phyloP scores from a whole-genome alignment of 1,140 invertebrate species.

The Drosophila miranda region DNA sequence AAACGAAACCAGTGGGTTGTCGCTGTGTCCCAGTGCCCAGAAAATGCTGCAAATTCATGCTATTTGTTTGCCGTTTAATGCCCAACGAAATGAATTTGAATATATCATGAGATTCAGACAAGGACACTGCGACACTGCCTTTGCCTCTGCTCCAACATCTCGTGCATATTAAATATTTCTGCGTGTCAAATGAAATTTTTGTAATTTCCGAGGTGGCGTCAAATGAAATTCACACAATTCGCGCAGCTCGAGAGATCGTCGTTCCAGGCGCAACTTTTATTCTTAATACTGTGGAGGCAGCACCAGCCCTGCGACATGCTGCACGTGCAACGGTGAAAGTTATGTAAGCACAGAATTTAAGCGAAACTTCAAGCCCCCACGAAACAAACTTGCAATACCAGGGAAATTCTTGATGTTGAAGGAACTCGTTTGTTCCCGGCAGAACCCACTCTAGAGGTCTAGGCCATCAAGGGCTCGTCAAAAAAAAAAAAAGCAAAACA shows the following conservation, averaged over 20 bases:
- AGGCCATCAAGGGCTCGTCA: conserved; percentile 11
- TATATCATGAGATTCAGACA: conserved; percentile 62
- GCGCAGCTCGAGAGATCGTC: conserved; percentile 19
- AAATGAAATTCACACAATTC: conserved; percentile 75
- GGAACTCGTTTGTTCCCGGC: conserved; percentile 2
- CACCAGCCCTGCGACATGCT: conserved; percentile 34
- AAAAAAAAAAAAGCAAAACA: conserved; percentile 51
- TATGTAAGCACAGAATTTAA: conserved; percentile 19
- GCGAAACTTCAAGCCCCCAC: neutral
- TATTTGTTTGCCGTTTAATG: conserved; percentile 66
- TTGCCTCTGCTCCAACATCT: neutral
- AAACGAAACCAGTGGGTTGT: conserved; percentile 21
- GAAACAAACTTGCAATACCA: neutral
- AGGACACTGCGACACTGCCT: conserved; percentile 26
- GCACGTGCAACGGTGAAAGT: conserved; percentile 46
- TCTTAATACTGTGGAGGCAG: conserved; percentile 34
- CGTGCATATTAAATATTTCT: conserved; percentile 69
- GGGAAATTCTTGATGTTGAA: conserved; percentile 18
- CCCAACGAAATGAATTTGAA: conserved; percentile 66
- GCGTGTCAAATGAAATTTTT: conserved; percentile 76
- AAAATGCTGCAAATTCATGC: conserved; percentile 61
- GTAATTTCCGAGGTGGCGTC: conserved; percentile 57
- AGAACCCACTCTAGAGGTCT: conserved; percentile 23
- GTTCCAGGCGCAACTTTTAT: conserved; percentile 1
- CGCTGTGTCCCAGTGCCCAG: neutral